Conservation (phyloP, 2,113 vertebrate genomes). For the Loxodonta africana region DNA sequence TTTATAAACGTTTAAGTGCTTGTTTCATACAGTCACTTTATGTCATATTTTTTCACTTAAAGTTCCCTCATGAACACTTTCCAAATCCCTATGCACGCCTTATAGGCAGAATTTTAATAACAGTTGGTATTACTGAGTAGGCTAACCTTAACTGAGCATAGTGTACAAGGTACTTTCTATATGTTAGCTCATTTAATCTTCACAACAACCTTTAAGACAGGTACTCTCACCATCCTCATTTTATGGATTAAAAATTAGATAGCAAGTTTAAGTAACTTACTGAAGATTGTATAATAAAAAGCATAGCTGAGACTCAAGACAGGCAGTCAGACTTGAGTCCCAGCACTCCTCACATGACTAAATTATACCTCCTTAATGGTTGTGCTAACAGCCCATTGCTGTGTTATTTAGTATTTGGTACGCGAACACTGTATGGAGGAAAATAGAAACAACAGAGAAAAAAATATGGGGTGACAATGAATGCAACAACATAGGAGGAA, state of each 20-base stretch:
- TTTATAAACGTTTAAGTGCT: background rate
- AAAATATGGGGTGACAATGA: background rate
- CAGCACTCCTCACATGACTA: background rate
- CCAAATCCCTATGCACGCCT: background rate
- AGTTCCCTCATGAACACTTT: background rate
- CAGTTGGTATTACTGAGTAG: background rate
- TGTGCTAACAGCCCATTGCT: background rate
- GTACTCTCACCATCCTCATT: background rate
- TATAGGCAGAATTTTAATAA: background rate
- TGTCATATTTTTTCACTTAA: background rate
- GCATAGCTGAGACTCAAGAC: background rate
- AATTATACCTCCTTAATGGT: background rate
- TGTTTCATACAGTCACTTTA: background rate
- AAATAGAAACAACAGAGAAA: background rate
- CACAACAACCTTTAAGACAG: background rate
- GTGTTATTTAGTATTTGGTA: background rate
- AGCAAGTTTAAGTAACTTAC: background rate
- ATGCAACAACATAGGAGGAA: background rate
- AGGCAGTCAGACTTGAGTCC: background rate
- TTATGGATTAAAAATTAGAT: background rate
- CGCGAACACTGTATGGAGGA: background rate
- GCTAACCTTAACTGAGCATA: background rate
- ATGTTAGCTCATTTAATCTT: background rate
- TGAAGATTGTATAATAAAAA: background rate
- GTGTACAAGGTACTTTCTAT: background rate